Evolutionary conservation across 2,888 invertebrate genomes (phyloP), one percentile per base, ranked within the genome.

Genomic region (Caradrina clavipalpis): DNA sequence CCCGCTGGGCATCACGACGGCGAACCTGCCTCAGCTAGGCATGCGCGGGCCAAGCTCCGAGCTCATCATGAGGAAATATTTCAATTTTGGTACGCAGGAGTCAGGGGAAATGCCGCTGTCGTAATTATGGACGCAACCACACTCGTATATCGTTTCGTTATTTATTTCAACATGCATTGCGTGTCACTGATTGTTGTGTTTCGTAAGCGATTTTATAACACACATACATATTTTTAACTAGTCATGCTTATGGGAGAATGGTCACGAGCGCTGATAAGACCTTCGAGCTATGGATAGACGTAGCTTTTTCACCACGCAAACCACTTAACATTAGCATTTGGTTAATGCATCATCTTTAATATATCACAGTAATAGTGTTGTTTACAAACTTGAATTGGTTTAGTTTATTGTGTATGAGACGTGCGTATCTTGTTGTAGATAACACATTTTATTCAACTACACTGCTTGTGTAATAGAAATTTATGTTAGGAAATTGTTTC

Each of bases 1-100:
- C 96, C 99, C 99, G 86, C 97, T 99, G 93, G 98, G 98, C 96
- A 98, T 99, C 96, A 98, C 97, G 95, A 97, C 97, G 96, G 97
- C 97, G 90, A 97, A 97, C 92, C 96, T 97, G 94, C 96, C 96
- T 88, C 89, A 89, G 83, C 91, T 96, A 91, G 96, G 96, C 92
- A 92, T 94, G 94, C 95, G 96, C 85, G 96, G 95, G 79, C 94
- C 93, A 63, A 81, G 90, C 93, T 95, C 95, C 92, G 96, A 96
- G 94, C 95, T 95, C 93, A 96, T 96, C 94, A 95, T 96, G 95
- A 95, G 96, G 95, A 96, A 96, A 95, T 96, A 96, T 95, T 96
- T 95, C 95, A 95, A 95, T 85, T 96, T 96, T 90, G 95, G 96
- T 96, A 96, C 94, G 95, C 90, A 90, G 89, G 87, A 88, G 78